Evolutionary conservation across 2,888 invertebrate genomes (phyloP), one percentile per base, ranked within the genome.

Genomic region (Tipula unca): DNA sequence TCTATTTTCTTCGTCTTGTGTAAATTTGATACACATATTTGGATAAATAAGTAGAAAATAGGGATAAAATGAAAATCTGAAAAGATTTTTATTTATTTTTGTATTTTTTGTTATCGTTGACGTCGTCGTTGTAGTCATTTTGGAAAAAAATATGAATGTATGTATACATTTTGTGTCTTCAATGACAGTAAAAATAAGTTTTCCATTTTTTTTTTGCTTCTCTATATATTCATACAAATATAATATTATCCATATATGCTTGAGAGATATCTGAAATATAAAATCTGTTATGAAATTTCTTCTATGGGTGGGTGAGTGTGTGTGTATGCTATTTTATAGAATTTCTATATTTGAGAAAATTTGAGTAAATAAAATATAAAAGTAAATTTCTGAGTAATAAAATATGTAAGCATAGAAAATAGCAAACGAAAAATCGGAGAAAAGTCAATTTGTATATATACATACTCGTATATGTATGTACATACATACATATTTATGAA

Each of bases 31-130:
- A 69, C 6, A 32, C 32, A 2, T 69, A 69, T 69, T 69, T 69
- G 69, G 69, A 69, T 69, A 69, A 69, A 69, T 69, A 69, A 69
- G 69, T 69, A 69, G 69, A 69, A 69, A 69, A 69, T 69, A 25
- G 69, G 69, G 69, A 69, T 69, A 69, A 69, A 69, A 69, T 69
- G 69, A 69, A 69, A 69, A 69, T 69, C 69, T 69, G 69, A 25
- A 69, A 69, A 69, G 69, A 69, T 69, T 69, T 48, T 69, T 69
- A 2, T 20, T 13, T 20, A 8, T 69, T 25, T 20, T 69, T 69
- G 8, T 13, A n/a, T n/a, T n/a, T n/a, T n/a, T n/a, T n/a, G 69
- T 69, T 25, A n/a, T 25, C 25, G 69, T 69, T 25, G 25, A 4
- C 25, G 25, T 69, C 69, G 69, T 25, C 10, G 69, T 25, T 69